phyloP scores from a whole-genome alignment of 2,113 vertebrate species.

The Bufo bufo region DNA sequence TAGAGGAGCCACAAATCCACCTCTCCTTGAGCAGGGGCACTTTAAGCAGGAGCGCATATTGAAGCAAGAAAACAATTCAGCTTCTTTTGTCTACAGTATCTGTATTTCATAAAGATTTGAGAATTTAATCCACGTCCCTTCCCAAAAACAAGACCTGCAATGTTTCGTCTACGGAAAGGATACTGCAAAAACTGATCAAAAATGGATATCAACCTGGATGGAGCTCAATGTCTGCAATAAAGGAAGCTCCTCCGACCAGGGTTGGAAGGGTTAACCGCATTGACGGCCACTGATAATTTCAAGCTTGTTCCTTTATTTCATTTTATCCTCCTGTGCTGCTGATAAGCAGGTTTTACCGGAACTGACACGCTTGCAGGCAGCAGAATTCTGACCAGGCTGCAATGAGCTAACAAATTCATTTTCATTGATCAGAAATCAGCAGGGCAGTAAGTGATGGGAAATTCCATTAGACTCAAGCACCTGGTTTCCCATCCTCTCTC shows the following conservation, averaged over 20 bases:
- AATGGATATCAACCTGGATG: background rate
- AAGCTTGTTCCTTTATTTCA: conserved; percentile 83
- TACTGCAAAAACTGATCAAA: background rate
- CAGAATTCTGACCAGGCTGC: conserved; percentile 76
- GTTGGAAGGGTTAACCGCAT: conserved; percentile 71
- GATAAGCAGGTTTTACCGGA: conserved; percentile 85
- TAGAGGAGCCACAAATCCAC: background rate
- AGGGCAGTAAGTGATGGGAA: conserved; percentile 86
- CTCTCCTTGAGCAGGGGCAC: background rate
- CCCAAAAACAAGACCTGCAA: background rate
- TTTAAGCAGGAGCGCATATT: background rate
- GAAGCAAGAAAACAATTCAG: background rate
- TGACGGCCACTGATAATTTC: conserved; percentile 77
- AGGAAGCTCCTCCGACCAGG: too few species aligned
- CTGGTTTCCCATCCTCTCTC: conserved; percentile 61
- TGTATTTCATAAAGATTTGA: background rate
- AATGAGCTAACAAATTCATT: conserved; percentile 86
- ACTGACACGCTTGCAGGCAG: conserved; percentile 83
- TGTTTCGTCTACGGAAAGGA: background rate
- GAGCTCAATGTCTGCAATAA: too few species aligned
- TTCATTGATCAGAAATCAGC: conserved; percentile 88
- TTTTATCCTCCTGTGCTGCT: conserved; percentile 80
- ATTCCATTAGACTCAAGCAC: conserved; percentile 78
- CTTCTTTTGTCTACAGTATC: background rate
- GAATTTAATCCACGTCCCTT: background rate